Percentiles rank a stretch among this genome's conserved stretches.
These are phyloP conservation scores for Nansenia antarctica DNA, from an alignment of 2,113 vertebrate species.

Conservation along the genomic window DNA sequence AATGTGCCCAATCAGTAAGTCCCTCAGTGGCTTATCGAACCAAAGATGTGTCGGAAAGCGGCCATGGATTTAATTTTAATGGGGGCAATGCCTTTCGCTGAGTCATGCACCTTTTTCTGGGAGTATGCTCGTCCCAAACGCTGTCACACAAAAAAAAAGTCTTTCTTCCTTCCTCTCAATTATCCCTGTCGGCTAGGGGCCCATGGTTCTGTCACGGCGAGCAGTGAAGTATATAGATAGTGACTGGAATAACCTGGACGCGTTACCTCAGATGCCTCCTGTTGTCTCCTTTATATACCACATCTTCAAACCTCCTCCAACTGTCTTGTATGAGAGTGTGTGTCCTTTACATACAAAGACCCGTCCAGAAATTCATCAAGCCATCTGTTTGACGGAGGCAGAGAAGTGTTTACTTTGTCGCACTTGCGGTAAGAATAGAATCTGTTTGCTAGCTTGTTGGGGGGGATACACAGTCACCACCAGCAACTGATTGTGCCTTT, in stretches of 20 bases:
- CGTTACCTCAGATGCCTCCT: conserved; percentile 67
- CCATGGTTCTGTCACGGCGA: conserved; percentile 69
- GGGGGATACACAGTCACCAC: too few relatives aligned
- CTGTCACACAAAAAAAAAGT: conserved; percentile 70
- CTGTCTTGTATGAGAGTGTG: conserved; percentile 15
- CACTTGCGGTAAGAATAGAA: too few relatives aligned
- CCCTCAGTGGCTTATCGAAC: conserved; percentile 49
- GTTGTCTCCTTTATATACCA: conserved; percentile 33
- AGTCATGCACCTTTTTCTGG: conserved; percentile 65
- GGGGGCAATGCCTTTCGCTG: conserved; percentile 71
- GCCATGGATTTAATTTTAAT: conserved; percentile 79
- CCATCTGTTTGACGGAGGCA: too few relatives aligned
- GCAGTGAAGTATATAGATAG: conserved; percentile 66
- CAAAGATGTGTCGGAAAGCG: conserved; percentile 66
- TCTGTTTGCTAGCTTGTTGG: too few relatives aligned
- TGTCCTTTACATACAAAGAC: too few relatives aligned
- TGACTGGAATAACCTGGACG: conserved; percentile 65
- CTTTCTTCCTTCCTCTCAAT: conserved; percentile 63
- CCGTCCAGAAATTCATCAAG: too few relatives aligned
- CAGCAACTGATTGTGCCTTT: too few relatives aligned
- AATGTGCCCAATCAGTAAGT: conserved; percentile 56
- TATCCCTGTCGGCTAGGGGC: conserved; percentile 64
- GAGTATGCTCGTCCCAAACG: conserved; percentile 44
- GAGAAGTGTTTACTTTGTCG: too few relatives aligned
- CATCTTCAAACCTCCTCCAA: conserved; percentile 34